Evolutionary conservation across 2,888 invertebrate genomes (phyloP), one percentile per base, ranked within the genome.

Genomic region (Aphodius sticticus): DNA sequence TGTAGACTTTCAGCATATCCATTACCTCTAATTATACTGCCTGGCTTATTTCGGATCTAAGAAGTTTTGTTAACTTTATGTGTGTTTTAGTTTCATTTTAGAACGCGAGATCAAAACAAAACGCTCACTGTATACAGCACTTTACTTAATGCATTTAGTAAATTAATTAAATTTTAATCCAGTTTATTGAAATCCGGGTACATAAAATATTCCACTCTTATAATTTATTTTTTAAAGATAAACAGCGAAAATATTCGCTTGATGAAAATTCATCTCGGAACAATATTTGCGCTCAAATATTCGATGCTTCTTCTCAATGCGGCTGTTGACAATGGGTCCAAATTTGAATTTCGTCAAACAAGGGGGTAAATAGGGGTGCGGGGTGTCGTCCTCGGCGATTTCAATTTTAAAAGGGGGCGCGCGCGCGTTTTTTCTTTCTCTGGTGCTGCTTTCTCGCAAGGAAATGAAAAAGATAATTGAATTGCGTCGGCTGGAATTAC

Each of bases 381-480:
- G 9, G 53, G 53, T 1, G 53, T 53, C 26, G 53, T 53, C 53
- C 53, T 12, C 53, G 53, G 53, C 53, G 53, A 53, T 53, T 53
- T 53, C 53, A 53, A 53, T 53, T 53, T 53, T 53, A 53, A 53
- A 53, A 53, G 53, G 53, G 53, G 53, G 53, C 53, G 53, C 53
- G 53, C 53, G 53, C 53, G 53, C 12, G 53, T 7, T 53, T 53
- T 53, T 53, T 53, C 53, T 53, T 0, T 12, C 53, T 9, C 53
- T 53, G 53, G 1, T 53, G 53, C 53, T 53, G 53, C 3, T 12
- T 53, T 53, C 53, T 53, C 53, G 53, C 53, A 53, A 53, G 74
- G 74, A 74, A 74, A 74, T 74, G 74, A 74, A 74, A 74, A 74
- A 74, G 74, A 74, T 74, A 74, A 74, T 74, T 74, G 74, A 74